A percentile compares a stretch with the other conserved stretches of the same genome.
Evolutionary conservation across 1,140 invertebrate species (phyloP).

Genomic region (Temnothorax longispinosus): DNA sequence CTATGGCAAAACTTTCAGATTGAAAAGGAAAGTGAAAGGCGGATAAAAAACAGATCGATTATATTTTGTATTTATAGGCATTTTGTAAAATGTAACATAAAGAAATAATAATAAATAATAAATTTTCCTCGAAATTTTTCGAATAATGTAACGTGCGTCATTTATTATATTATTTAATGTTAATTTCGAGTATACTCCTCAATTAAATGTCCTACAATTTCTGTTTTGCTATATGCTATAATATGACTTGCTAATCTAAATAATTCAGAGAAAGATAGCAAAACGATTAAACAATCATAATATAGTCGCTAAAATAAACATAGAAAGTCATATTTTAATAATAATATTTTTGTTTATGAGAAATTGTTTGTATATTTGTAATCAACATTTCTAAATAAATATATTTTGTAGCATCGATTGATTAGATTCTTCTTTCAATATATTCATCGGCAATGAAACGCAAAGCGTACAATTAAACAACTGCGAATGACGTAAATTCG

Average conservation of each 20-base stretch:
- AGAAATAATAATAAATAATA: background rate
- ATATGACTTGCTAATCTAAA: background rate
- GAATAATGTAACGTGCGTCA: background rate
- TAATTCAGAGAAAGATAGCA: background rate
- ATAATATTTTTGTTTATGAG: background rate
- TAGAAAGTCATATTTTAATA: background rate
- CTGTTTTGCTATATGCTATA: background rate
- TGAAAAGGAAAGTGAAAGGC: conserved; percentile 33
- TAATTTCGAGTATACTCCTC: background rate
- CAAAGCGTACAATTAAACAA: conserved; percentile 18
- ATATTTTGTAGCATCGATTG: background rate
- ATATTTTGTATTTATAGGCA: background rate
- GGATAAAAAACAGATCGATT: background rate
- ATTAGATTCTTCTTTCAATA: background rate
- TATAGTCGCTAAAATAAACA: background rate
- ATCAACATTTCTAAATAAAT: background rate
- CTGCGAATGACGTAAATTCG: background rate
- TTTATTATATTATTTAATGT: background rate
- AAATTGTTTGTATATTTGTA: background rate
- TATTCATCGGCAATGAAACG: background rate
- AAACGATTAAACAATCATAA: background rate
- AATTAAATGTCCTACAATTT: background rate
- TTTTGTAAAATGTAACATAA: background rate
- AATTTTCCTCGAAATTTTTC: no score
- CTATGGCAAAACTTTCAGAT: conserved; percentile 24